These are phyloP conservation scores for Hydrolagus colliei DNA, from an alignment of 2,797 vertebrate genomes.

Conservation along the genomic window DNA sequence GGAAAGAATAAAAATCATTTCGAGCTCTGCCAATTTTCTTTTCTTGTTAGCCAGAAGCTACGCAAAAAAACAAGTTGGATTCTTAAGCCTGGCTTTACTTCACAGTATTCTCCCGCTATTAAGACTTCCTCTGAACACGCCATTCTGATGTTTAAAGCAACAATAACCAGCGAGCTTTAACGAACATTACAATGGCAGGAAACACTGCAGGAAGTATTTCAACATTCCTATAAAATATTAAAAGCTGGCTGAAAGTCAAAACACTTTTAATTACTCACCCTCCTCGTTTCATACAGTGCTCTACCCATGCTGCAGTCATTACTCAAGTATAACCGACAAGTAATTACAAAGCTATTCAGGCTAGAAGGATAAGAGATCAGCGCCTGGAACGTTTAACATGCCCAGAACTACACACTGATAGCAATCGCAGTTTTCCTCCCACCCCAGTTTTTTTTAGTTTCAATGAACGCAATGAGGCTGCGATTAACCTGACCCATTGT, in stretches of 20 bases:
- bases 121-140: background rate
- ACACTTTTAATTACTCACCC: slow-evolving; percentile 31
- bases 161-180: slow-evolving; percentile 24
- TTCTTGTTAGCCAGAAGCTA: background rate
- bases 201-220: slow-evolving; percentile 31
- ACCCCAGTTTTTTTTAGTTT: slow-evolving; percentile 8
- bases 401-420: slow-evolving; percentile 21
- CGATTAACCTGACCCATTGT: background rate
- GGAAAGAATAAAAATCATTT: background rate
- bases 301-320: slow-evolving; percentile 30
- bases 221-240: slow-evolving; percentile 31
- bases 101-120: background rate
- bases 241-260: slow-evolving; percentile 30
- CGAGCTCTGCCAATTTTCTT: background rate
- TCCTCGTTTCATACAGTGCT: slow-evolving; percentile 24
- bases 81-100: slow-evolving; percentile 23
- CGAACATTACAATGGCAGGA: slow-evolving; percentile 30
- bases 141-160: slow-evolving; percentile 7
- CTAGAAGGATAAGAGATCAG: slow-evolving; percentile 26
- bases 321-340: slow-evolving; percentile 28
- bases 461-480: background rate
- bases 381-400: slow-evolving; percentile 20
- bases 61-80: slow-evolving; percentile 10
- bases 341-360: slow-evolving; percentile 27
- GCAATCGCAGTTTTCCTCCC: slow-evolving; percentile 12